Conservation (phyloP, 2,113 vertebrate species). For the Rhynchomys soricoides region DNA sequence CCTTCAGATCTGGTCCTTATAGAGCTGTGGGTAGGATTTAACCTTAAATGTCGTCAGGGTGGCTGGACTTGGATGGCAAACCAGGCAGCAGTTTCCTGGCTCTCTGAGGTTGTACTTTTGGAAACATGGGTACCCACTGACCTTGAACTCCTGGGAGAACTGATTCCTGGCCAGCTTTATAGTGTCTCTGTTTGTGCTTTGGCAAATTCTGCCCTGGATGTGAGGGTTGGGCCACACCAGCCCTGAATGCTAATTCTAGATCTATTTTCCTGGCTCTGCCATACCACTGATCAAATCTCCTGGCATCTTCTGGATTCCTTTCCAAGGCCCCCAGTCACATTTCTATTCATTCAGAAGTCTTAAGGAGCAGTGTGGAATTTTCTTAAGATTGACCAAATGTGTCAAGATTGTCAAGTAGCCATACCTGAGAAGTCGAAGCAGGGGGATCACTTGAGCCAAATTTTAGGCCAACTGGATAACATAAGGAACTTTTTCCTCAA, state of each 20-base stretch:
- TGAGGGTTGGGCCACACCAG: background rate
- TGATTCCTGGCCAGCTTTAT: background rate
- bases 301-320: background rate
- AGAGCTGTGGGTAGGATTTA: background rate
- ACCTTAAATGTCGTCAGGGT: background rate
- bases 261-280: background rate
- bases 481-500: too few species aligned
- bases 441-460: background rate
- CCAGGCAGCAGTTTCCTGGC: background rate
- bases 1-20: background rate
- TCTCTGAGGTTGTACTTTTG: background rate
- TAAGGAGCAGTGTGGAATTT: background rate
- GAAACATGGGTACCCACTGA: background rate
- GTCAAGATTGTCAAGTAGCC: background rate
- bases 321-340: background rate
- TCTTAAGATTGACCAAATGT: background rate
- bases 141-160: background rate
- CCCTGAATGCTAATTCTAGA: background rate
- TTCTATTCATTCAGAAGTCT: background rate
- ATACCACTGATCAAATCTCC: background rate
- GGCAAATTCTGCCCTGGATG: background rate
- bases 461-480: background rate
- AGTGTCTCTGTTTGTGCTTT: background rate
- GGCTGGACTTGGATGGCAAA: background rate
- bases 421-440: background rate